A percentile compares a stretch with the other conserved stretches of the same genome.
These are phyloP conservation scores for Cydia amplana DNA, from an alignment of 1,140 invertebrate species.

Conservation along the genomic window DNA sequence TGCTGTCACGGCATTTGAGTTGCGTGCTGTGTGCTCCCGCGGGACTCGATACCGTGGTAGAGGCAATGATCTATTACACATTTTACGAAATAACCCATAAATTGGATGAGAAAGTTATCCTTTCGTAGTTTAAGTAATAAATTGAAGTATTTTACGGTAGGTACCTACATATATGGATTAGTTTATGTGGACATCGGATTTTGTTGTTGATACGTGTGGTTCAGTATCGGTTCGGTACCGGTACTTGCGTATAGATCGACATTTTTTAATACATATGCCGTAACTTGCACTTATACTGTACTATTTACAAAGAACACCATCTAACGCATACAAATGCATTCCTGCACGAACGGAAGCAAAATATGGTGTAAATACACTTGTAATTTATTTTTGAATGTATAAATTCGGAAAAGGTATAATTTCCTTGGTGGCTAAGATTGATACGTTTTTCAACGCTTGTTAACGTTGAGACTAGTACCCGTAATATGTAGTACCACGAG, in stretches of 20 bases:
- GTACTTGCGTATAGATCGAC: too few relatives aligned
- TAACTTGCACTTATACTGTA: too few relatives aligned
- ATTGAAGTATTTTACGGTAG: constrained; percentile 23
- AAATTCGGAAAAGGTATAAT: constrained; percentile 6
- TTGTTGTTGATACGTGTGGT: not conserved
- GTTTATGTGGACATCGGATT: not conserved
- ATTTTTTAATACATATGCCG: too few relatives aligned
- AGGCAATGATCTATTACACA: constrained; percentile 63
- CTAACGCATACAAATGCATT: not conserved
- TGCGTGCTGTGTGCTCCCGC: constrained; percentile 10
- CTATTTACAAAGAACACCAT: too few relatives aligned
- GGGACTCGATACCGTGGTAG: constrained; percentile 44
- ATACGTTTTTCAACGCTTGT: constrained; percentile 2
- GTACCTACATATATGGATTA: not conserved
- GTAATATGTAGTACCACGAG: too few relatives aligned
- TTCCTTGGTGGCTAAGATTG: not conserved
- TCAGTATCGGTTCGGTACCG: too few relatives aligned
- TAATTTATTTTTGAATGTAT: constrained; percentile 14
- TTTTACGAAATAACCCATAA: constrained; percentile 73
- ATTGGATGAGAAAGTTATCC: constrained; percentile 37
- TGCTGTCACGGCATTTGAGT: constrained; percentile 30
- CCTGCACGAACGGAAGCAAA: constrained; percentile 1
- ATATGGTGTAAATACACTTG: constrained; percentile 17
- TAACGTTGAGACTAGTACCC: too few relatives aligned
- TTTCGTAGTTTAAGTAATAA: constrained; percentile 31